Evolutionary conservation across 2,797 vertebrate species (phyloP).

Genomic region (Amniataba percoides): DNA sequence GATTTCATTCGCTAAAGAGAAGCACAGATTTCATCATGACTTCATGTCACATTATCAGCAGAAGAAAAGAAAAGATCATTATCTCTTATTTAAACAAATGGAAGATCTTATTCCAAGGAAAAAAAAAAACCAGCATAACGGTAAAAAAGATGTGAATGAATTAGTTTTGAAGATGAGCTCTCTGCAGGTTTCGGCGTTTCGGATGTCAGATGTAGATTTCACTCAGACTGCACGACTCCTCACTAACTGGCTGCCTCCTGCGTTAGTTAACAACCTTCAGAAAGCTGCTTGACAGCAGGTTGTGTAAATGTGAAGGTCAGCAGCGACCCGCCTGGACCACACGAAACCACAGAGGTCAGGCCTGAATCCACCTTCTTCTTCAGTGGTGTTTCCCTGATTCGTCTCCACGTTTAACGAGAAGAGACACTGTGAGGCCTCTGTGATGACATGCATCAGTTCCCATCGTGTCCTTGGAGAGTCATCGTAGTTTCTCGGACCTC

Average conservation of each 20-base stretch:
- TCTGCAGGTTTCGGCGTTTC: background rate
- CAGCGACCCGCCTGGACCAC: slow-evolving; percentile 52
- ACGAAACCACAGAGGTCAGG: background rate
- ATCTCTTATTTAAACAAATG: no score
- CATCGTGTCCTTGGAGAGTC: no score
- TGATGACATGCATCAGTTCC: no score
- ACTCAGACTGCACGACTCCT: slow-evolving; percentile 12
- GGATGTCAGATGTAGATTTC: background rate
- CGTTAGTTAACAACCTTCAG: background rate
- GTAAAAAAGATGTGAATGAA: background rate
- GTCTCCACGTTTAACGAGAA: no score
- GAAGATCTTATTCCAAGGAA: no score
- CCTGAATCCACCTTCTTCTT: background rate
- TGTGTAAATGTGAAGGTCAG: slow-evolving; percentile 37
- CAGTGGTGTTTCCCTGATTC: background rate
- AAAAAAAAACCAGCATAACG: background rate
- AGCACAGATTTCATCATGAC: no score
- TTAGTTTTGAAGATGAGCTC: background rate
- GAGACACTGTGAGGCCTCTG: no score
- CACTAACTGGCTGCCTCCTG: slow-evolving; percentile 45
- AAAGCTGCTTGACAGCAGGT: background rate
- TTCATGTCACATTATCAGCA: no score
- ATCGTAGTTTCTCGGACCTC: no score
- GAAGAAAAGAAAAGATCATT: no score
- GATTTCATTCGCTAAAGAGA: background rate